Percentiles rank a stretch among this genome's conserved stretches.
These are phyloP conservation scores for Sarcophaga caerulescens DNA, from an alignment of 2,888 invertebrate species.

Conservation along the genomic window DNA sequence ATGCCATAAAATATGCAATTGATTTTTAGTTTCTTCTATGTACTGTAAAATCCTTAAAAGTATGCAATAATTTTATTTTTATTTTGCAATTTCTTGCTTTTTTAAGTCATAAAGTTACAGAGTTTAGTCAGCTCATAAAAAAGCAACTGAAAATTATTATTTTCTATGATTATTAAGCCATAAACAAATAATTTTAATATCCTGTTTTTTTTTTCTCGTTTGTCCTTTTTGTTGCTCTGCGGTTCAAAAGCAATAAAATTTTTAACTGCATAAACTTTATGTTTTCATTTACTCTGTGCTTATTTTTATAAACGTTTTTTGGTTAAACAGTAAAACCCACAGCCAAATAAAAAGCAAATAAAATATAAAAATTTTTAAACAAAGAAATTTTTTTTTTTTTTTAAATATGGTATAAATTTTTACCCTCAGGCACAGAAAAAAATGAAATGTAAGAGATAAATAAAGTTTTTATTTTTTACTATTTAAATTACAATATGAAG, in stretches of 20 bases:
- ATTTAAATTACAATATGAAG: too few species aligned
- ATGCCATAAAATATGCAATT: not conserved
- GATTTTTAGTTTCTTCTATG: not conserved
- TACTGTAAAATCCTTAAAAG: not conserved
- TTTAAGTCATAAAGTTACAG: too few species aligned
- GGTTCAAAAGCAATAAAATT: slow-evolving; percentile 24
- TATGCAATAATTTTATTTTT: not conserved
- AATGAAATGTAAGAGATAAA: not conserved
- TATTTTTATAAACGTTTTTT: too few species aligned
- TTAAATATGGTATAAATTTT: not conserved
- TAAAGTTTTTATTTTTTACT: not conserved
- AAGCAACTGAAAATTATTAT: slow-evolving; percentile 1
- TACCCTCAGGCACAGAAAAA: slow-evolving; percentile 23
- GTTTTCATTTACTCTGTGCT: not conserved
- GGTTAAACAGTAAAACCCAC: not conserved
- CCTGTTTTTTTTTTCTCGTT: not conserved
- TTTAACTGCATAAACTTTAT: slow-evolving; percentile 25
- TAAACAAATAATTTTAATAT: slow-evolving; percentile 34
- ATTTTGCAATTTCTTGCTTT: not conserved
- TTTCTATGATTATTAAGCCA: slow-evolving; percentile 27
- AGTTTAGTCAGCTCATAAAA: not conserved
- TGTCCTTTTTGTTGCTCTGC: not conserved
- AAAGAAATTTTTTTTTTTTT: not conserved
- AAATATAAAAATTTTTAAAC: slow-evolving; percentile 26
- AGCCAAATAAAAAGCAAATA: not conserved